Base-by-base conservation (phyloP, 2,797 vertebrate species). In the Champsocephalus gunnari region DNA sequence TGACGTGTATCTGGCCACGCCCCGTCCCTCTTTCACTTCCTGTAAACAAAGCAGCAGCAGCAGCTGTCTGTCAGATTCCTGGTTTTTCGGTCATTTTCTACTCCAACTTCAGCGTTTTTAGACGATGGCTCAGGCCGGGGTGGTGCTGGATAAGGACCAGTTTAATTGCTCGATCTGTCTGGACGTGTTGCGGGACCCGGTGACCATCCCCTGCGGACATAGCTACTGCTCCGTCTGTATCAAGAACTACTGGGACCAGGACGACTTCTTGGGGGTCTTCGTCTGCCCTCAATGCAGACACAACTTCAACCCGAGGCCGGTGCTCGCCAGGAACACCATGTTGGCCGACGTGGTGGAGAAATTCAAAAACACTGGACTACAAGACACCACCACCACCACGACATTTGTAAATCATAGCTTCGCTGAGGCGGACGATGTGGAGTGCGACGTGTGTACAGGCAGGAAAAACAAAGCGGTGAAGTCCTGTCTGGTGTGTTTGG, bases 401-500 rank as follows among this genome's bases (percentile, higher is more conserved):
- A 5, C 32, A 38, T 32, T 47, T 12, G 71, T n/a, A 0, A 62
- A 0, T 34, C 80, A 43, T 2, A 76, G 60, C 1, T 66, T 83
- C 0, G 94, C 94, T 10, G 89, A 89, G 63, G 84, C 70, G 0
- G 66, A 44, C 1, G 89, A 79, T 41, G 93, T 97, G 48, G 58
- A 65, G 74, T 99, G 98, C 58, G 98, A 99, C 82, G 96, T 95
- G 43, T 99, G 98, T 87, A 82, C 72, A 43, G 94, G 83, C 67
- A 89, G 74, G 63, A 95, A 93, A 62, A 96, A 84, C 90, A 92
- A 88, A 80, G 98, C 97, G 0, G 82, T 86, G 34, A 95, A 92
- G 83, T 98, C 97, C 0, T 99, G 98, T 65, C 94, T 99, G 51
- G 96, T 97, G 77, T 99, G 98, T 86, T 90, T 97, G 93, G 98